phyloP scores from a whole-genome alignment of 2,888 invertebrate species.

The Aphodius granarius region DNA sequence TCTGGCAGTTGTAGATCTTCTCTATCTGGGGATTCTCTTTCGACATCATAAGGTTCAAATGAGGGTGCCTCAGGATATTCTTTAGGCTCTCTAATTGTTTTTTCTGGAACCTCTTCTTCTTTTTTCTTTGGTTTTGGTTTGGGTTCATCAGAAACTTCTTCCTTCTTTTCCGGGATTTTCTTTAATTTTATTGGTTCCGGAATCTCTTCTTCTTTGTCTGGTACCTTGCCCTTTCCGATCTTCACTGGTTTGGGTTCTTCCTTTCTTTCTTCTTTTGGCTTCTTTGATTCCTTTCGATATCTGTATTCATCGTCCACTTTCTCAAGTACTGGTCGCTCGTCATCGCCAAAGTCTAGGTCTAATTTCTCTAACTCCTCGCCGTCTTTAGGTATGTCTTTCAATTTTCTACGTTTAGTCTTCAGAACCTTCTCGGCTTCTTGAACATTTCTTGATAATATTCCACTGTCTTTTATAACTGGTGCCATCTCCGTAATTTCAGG shows the following conservation, averaged over 20 bases:
- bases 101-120: constrained; percentile 35
- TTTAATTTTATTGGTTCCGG: constrained; percentile 48
- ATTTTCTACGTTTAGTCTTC: constrained; percentile 57
- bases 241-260: constrained; percentile 49
- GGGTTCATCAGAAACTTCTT: constrained; percentile 35
- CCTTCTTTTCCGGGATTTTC: constrained; percentile 47
- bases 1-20: constrained; percentile 46
- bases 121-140: constrained; percentile 35
- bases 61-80: constrained; percentile 44
- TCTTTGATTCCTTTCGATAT: constrained; percentile 51
- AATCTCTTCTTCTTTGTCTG: constrained; percentile 43
- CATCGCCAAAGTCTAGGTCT: constrained; percentile 49
- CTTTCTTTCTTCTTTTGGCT: constrained; percentile 46
- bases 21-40: constrained; percentile 38
- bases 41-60: constrained; percentile 37
- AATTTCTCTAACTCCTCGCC: constrained; percentile 53
- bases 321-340: constrained; percentile 49
- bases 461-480: constrained; percentile 61
- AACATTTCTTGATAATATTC: constrained; percentile 65
- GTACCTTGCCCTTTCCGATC: constrained; percentile 55
- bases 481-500: constrained; percentile 48
- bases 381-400: constrained; percentile 50
- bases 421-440: constrained; percentile 68
- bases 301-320: constrained; percentile 51
- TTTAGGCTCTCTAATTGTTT: constrained; percentile 35